phyloP scores from a whole-genome alignment of 2,888 invertebrate species.

The Watsonalla cultraria region DNA sequence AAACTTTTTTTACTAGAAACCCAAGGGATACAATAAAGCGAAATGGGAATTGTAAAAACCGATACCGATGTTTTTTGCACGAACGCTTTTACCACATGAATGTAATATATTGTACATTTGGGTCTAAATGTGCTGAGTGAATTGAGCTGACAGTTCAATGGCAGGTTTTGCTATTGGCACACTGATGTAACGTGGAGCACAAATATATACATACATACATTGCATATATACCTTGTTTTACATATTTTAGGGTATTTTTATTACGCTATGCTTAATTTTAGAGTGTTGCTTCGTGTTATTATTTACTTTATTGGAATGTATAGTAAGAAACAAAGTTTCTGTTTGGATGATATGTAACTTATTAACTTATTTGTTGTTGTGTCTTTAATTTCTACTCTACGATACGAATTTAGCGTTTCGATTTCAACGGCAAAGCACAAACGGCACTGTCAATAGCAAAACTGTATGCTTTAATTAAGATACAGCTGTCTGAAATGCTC shows the following conservation, averaged over 20 bases:
- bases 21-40: slow-evolving; percentile 63
- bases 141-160: slow-evolving; percentile 72
- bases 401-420: slow-evolving; percentile 43
- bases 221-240: slow-evolving; percentile 54
- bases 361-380: slow-evolving; percentile 77
- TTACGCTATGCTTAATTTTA: slow-evolving; percentile 68
- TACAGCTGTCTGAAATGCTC: slow-evolving; percentile 75
- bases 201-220: slow-evolving; percentile 38
- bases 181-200: slow-evolving; percentile 50
- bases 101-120: slow-evolving; percentile 79
- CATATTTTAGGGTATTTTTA: slow-evolving; percentile 70
- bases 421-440: slow-evolving; percentile 45
- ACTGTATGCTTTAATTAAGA: slow-evolving; percentile 69
- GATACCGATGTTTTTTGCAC: slow-evolving; percentile 71
- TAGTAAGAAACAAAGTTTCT: slow-evolving; percentile 73
- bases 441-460: slow-evolving; percentile 75
- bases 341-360: slow-evolving; percentile 69
- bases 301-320: slow-evolving; percentile 65
- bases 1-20: slow-evolving; percentile 78
- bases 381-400: slow-evolving; percentile 56
- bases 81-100: slow-evolving; percentile 70
- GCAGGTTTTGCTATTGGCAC: slow-evolving; percentile 78
- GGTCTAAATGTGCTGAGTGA: slow-evolving; percentile 77
- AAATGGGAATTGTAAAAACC: slow-evolving; percentile 70
- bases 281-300: slow-evolving; percentile 77